Conservation (phyloP, 2,888 invertebrate genomes). For the Hetaerina titia region DNA sequence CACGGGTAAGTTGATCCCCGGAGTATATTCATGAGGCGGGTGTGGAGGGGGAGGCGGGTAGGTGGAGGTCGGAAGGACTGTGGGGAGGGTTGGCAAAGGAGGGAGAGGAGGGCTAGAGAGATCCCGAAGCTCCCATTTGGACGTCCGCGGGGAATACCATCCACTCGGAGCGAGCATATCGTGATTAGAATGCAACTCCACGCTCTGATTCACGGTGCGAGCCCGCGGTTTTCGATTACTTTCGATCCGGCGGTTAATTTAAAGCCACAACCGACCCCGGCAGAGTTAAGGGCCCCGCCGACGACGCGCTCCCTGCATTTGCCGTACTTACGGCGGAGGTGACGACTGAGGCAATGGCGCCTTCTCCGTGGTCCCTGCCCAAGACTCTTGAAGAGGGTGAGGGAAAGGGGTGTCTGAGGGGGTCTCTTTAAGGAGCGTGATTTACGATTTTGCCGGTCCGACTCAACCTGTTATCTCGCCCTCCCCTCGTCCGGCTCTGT, state of each 20-base stretch:
- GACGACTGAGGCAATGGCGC: not conserved
- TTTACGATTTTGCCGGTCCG: not conserved
- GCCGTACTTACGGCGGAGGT: not conserved
- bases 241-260: not conserved
- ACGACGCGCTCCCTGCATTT: not conserved
- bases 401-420: not conserved
- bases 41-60: not conserved
- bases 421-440: not conserved
- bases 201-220: not conserved
- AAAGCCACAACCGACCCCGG: not conserved
- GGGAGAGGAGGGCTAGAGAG: not conserved
- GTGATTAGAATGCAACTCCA: not conserved
- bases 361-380: not conserved
- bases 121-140: not conserved
- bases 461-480: not conserved
- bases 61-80: too few relatives aligned
- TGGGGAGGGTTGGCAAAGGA: too few relatives aligned
- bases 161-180: not conserved
- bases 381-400: not conserved
- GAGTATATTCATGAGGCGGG: slow-evolving; percentile 2
- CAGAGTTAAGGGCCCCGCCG: not conserved
- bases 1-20: slow-evolving; percentile 1
- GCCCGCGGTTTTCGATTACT: not conserved
- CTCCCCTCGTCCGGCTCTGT: not conserved
- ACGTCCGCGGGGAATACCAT: not conserved